Percentiles rank a stretch among this genome's conserved stretches.
phyloP scores from a whole-genome alignment of 2,113 vertebrate genomes.

The Megaceryle maxima region DNA sequence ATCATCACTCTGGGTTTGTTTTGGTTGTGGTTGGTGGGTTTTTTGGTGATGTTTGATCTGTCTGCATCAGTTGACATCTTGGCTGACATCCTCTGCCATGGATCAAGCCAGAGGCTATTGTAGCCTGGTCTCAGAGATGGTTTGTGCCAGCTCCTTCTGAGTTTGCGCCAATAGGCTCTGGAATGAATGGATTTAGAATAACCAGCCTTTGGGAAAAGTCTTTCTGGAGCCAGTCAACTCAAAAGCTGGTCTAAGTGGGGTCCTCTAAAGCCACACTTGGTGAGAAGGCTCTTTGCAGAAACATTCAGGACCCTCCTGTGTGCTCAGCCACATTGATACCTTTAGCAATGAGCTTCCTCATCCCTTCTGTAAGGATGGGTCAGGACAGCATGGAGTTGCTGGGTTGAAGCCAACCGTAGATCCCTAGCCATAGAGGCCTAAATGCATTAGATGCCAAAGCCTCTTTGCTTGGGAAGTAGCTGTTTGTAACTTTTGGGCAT shows the following conservation, averaged over 20 bases:
- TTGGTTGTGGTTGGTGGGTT: neutral
- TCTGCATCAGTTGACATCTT: neutral
- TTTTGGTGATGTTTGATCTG: neutral
- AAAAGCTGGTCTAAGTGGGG: neutral
- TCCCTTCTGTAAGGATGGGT: neutral
- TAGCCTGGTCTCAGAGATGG: neutral
- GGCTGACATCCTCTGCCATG: neutral
- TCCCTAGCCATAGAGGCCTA: neutral
- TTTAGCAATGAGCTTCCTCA: neutral
- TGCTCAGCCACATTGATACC: rapidly evolving
- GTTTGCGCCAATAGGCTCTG: neutral
- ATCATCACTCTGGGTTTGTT: neutral
- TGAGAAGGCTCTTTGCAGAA: neutral
- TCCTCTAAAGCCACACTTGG: neutral
- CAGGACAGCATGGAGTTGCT: neutral
- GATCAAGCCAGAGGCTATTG: conserved; percentile 3
- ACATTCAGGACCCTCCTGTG: neutral
- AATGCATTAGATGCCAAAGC: neutral
- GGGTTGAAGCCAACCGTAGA: neutral
- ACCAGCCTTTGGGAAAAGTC: neutral
- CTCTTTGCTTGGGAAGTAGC: neutral
- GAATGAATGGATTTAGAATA: conserved; percentile 4
- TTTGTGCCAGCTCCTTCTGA: conserved; percentile 9
- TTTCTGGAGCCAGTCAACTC: neutral
- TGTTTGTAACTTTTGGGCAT: neutral